Evolutionary conservation across 2,113 vertebrate species (phyloP).

Genomic region (Calyptomena viridis): DNA sequence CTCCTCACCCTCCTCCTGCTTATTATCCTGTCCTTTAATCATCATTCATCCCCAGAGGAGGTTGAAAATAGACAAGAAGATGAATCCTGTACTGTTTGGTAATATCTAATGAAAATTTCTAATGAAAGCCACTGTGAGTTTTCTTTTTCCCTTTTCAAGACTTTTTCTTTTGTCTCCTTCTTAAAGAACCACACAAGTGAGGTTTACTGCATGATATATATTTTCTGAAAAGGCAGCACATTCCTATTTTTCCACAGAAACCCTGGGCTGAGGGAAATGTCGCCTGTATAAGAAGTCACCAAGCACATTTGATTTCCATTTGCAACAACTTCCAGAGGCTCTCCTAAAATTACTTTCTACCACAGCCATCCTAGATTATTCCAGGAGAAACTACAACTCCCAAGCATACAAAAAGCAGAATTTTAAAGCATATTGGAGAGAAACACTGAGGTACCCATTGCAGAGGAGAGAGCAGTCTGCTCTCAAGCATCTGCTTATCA

Average conservation of each 20-base stretch:
- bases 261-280: background rate
- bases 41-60: slow-evolving; percentile 15
- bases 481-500: background rate
- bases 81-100: background rate
- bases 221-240: background rate
- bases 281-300: background rate
- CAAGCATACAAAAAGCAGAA: background rate
- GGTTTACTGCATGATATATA: background rate
- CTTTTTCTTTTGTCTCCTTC: background rate
- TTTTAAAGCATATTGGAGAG: background rate
- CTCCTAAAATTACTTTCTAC: background rate
- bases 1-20: background rate
- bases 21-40: slow-evolving; percentile 43
- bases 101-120: background rate
- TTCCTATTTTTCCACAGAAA: background rate
- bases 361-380: background rate
- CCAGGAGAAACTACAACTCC: background rate
- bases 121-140: background rate
- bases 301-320: background rate
- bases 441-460: background rate
- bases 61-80: slow-evolving; percentile 39
- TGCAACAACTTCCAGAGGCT: background rate
- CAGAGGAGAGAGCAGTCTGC: background rate
- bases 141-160: background rate
- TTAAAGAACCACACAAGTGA: background rate